These are phyloP conservation scores for Sweltsa coloradensis DNA, from an alignment of 1,140 invertebrate species.

Conservation along the genomic window DNA sequence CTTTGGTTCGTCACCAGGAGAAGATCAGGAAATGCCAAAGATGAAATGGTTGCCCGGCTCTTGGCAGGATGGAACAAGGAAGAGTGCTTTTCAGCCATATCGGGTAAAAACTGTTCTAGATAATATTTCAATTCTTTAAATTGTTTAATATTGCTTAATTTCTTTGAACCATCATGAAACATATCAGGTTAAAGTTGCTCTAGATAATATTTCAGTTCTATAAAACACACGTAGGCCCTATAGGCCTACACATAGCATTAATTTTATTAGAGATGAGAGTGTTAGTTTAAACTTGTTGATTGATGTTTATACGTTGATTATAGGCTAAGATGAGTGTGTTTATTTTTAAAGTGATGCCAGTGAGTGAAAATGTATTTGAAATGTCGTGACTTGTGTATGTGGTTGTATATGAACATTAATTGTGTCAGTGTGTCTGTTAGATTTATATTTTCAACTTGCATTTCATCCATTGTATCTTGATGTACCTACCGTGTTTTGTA, in stretches of 20 bases:
- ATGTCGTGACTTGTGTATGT: no score
- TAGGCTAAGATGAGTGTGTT: no score
- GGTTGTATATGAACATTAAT: no score
- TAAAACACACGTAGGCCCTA: not conserved
- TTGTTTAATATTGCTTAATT: not conserved
- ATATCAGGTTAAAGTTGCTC: not conserved
- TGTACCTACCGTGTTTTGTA: no score
- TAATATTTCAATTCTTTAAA: not conserved
- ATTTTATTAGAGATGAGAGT: not conserved
- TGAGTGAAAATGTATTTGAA: no score
- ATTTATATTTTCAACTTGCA: no score
- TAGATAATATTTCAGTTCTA: not conserved
- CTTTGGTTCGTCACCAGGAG: no score
- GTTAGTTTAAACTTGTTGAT: not conserved
- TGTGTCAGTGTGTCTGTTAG: no score
- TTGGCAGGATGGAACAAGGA: conserved; percentile 37
- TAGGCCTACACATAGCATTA: not conserved
- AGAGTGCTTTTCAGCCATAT: conserved; percentile 45
- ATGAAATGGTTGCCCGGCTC: conserved; percentile 21
- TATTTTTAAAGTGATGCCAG: no score
- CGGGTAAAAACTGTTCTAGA: conserved; percentile 26
- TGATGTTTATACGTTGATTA: no score
- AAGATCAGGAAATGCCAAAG: not conserved
- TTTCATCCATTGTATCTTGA: no score
- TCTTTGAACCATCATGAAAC: no score